A percentile compares a stretch with the other conserved stretches of the same genome.
These are phyloP conservation scores for Ischnura elegans DNA, from an alignment of 2,888 invertebrate genomes.

Conservation along the genomic window DNA sequence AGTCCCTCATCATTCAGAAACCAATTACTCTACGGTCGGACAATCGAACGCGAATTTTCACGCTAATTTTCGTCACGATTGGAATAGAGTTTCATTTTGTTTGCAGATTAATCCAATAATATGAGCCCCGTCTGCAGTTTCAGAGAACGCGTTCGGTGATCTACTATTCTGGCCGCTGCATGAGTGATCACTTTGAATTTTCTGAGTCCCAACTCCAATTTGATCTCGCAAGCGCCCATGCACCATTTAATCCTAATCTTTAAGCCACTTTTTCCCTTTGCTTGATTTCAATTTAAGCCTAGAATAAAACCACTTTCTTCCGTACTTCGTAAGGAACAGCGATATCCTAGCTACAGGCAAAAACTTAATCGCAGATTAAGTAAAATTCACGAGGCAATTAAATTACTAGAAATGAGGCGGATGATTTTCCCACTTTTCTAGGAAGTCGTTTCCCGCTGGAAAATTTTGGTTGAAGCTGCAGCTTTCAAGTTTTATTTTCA, in stretches of 20 bases:
- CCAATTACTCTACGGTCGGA: neutral
- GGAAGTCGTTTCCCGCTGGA: too few relatives aligned
- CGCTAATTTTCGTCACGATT: conserved; percentile 1
- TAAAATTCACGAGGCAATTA: neutral
- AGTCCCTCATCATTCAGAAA: neutral
- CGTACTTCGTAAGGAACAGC: neutral
- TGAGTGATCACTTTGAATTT: neutral
- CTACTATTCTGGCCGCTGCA: neutral
- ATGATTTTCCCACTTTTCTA: neutral
- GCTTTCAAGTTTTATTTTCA: neutral
- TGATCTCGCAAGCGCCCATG: neutral
- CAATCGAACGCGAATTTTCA: neutral
- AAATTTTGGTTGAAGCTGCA: neutral
- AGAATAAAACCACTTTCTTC: neutral
- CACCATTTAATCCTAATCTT: neutral
- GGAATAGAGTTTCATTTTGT: conserved; percentile 31
- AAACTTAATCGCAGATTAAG: neutral
- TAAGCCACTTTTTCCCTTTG: neutral
- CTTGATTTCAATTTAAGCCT: neutral
- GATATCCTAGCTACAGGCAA: neutral
- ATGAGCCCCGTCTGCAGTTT: neutral
- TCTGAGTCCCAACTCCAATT: neutral
- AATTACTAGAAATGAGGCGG: neutral
- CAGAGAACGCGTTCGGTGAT: neutral
- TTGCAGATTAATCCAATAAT: conserved; percentile 24